Evolutionary conservation across 2,113 vertebrate species (phyloP), one percentile per base, ranked within the genome.

Genomic region (Equus przewalskii): DNA sequence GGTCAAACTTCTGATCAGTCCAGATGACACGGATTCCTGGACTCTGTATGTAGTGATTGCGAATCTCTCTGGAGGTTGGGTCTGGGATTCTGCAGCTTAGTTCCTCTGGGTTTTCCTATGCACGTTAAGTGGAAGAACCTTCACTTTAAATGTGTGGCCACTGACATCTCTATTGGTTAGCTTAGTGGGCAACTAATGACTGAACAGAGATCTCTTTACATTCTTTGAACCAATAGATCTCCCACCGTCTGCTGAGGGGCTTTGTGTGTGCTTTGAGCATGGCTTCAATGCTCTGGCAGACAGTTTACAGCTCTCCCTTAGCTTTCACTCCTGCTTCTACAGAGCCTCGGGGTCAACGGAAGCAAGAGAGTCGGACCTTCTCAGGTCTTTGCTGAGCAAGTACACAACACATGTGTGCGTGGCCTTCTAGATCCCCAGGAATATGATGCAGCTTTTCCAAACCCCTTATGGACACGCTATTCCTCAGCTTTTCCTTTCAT

Each of bases 1-100:
- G 83, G 26, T 54, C 67, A 69, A 91, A 82, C 28, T 88, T n/a
- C 76, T 78, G 28, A 85, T 82, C 33, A n/a, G 92, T 81, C 49
- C 33, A 44, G n/a, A 49, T 62, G 33, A 78, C 22, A 94, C 13
- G 41, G 79, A 72, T 79, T 79, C 1, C 54, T 72, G 28, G 22
- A n/a, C 21, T 88, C 41, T 54, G 9, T 76, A 72, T 58, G 46
- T 44, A 44, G 14, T 58, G 18, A 73, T 11, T 16, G 54, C 88
- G 44, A 79, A 73, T 41, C 22, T 41, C 22, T 89, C 78, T 75
- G 21, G 60, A 56, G 36, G 28, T 11, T 73, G 19, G 16, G 10
- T 72, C 64, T 1, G 2, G 11, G 78, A 86, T 70, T 87, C 12
- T 84, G 16, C 13, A 65, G 24, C 67, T 73, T 26, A n/a, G 36